Conservation (phyloP, 2,888 invertebrate genomes). For the Encarsia formosa region DNA sequence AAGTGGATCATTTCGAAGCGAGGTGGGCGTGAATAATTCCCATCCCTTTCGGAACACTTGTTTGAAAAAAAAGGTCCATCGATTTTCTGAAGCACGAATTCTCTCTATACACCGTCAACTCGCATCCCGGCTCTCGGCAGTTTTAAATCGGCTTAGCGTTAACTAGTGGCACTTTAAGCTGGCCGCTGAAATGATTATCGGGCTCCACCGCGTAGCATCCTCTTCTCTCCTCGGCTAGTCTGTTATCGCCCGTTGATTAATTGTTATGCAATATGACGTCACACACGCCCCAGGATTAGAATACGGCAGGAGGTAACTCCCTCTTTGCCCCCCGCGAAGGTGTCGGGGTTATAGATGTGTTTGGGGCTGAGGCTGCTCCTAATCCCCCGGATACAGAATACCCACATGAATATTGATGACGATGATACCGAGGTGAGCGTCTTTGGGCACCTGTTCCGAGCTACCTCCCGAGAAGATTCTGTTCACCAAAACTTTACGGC, state of each 20-base stretch:
- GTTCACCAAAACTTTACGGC: too few species aligned
- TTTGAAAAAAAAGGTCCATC: too few species aligned
- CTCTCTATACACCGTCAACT: too few species aligned
- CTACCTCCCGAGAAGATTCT: too few species aligned
- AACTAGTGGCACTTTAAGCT: constrained; percentile 53
- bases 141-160: constrained; percentile 53
- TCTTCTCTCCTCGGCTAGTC: constrained; percentile 23
- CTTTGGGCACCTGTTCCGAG: too few species aligned
- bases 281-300: constrained; percentile 48
- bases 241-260: constrained; percentile 52
- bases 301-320: constrained; percentile 32
- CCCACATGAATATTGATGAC: constrained; percentile 52
- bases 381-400: constrained; percentile 48
- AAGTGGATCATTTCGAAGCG: too few species aligned
- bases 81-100: too few species aligned
- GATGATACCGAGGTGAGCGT: background rate
- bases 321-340: too few species aligned
- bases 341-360: background rate
- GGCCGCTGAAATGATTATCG: constrained; percentile 52
- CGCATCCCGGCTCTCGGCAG: too few species aligned
- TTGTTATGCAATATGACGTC: constrained; percentile 53
- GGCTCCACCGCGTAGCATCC: constrained; percentile 42
- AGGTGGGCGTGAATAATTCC: too few species aligned
- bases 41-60: too few species aligned
- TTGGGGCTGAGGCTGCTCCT: constrained; percentile 10